These are phyloP conservation scores for Selene dorsalis DNA, from an alignment of 2,797 vertebrate genomes.

Conservation along the genomic window DNA sequence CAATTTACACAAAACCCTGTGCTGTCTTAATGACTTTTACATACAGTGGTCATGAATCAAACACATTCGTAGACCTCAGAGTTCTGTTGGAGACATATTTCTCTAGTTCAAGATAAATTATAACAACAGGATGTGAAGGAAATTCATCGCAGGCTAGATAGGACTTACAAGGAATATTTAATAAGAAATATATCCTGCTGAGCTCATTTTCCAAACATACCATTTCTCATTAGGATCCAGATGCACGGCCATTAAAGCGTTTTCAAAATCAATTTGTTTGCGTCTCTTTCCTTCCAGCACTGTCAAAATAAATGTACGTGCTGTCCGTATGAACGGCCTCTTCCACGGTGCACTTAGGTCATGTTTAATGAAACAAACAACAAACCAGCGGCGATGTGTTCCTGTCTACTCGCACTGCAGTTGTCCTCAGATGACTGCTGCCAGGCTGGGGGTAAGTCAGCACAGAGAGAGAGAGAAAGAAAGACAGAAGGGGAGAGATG, in stretches of 20 bases:
- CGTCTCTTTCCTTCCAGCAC: constrained; percentile 54
- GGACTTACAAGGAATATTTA: constrained; percentile 40
- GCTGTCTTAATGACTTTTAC: constrained; percentile 4
- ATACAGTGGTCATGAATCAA: not conserved
- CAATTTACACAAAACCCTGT: not conserved
- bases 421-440: constrained; percentile 68
- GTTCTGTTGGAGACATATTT: constrained; percentile 10
- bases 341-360: constrained; percentile 51
- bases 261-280: constrained; percentile 68
- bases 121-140: constrained; percentile 14
- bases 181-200: constrained; percentile 56
- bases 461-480: constrained; percentile 21
- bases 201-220: constrained; percentile 53
- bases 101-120: constrained; percentile 33
- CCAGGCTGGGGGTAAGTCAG: constrained; percentile 40
- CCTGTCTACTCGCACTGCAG: constrained; percentile 28
- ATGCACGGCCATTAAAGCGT: constrained; percentile 54
- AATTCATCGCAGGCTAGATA: constrained; percentile 38
- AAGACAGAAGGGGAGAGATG: constrained; percentile 21
- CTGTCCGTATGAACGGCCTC: constrained; percentile 46
- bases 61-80: not conserved
- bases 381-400: constrained; percentile 35
- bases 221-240: constrained; percentile 63
- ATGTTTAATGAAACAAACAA: constrained; percentile 72
- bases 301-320: constrained; percentile 49